Conservation (phyloP, 2,888 invertebrate genomes). For the Lasioglossum figueresi region DNA sequence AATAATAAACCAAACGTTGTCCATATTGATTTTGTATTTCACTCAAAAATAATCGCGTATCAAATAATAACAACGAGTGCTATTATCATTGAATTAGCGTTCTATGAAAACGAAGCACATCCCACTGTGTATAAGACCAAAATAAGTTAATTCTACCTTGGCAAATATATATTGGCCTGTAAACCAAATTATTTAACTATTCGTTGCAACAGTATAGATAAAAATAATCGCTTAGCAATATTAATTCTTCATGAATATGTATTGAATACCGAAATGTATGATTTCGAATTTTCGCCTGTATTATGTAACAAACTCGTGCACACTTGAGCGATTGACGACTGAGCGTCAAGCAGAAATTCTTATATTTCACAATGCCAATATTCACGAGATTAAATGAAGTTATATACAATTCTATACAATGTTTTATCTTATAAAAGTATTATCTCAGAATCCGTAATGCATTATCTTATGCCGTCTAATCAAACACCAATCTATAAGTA, state of each 20-base stretch:
- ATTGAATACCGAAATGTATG: background rate
- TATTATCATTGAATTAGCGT: background rate
- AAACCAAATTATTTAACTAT: background rate
- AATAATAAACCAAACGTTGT: constrained; percentile 23
- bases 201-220: too few species aligned
- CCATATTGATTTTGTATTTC: constrained; percentile 37
- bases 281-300: too few species aligned
- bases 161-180: background rate
- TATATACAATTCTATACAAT: background rate
- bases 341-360: background rate
- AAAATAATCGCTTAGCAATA: background rate
- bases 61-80: background rate
- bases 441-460: background rate
- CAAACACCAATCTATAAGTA: background rate
- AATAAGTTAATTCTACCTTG: too few species aligned
- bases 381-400: background rate
- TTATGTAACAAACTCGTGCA: background rate
- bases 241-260: background rate
- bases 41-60: background rate
- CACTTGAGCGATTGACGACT: background rate
- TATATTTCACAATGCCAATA: background rate
- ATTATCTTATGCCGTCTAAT: background rate
- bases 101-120: background rate
- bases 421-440: background rate
- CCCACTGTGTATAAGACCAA: background rate